Conservation (phyloP, 2,888 invertebrate species). For the Torymus auratus region DNA sequence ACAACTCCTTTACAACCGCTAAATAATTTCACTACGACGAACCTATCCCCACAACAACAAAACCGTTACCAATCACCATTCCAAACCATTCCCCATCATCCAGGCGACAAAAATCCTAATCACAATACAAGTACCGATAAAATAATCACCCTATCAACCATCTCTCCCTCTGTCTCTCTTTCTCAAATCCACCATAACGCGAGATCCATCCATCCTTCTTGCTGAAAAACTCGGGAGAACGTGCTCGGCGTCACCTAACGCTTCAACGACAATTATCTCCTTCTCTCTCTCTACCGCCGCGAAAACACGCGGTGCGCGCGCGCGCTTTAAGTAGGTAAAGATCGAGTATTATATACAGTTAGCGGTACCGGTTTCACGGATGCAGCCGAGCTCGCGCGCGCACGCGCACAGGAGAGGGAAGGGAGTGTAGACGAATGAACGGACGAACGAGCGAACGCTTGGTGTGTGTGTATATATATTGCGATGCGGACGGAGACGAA, state of each 20-base stretch:
- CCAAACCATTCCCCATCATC: not conserved
- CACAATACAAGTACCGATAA: not conserved
- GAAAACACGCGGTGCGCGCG: constrained; percentile 18
- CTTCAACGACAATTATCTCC: constrained; percentile 22
- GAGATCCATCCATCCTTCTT: no score
- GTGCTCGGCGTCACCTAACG: no score
- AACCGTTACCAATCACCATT: no score
- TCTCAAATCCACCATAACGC: not conserved
- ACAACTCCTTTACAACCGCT: no score
- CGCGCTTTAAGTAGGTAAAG: constrained; percentile 55
- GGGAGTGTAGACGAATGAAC: no score
- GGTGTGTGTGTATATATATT: no score
- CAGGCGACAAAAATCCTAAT: not conserved
- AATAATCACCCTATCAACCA: not conserved
- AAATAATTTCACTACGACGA: no score
- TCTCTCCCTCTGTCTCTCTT: not conserved
- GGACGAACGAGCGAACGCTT: no score
- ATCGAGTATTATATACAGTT: constrained; percentile 59
- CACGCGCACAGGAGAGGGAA: no score
- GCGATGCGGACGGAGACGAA: no score
- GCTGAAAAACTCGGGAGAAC: no score
- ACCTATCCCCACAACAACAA: no score
- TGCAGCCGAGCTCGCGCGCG: constrained; percentile 29
- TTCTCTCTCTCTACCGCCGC: not conserved
- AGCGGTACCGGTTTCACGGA: constrained; percentile 59